Evolutionary conservation across 2,113 vertebrate genomes (phyloP), one percentile per base, ranked within the genome.

Genomic region (Sylvia atricapilla): DNA sequence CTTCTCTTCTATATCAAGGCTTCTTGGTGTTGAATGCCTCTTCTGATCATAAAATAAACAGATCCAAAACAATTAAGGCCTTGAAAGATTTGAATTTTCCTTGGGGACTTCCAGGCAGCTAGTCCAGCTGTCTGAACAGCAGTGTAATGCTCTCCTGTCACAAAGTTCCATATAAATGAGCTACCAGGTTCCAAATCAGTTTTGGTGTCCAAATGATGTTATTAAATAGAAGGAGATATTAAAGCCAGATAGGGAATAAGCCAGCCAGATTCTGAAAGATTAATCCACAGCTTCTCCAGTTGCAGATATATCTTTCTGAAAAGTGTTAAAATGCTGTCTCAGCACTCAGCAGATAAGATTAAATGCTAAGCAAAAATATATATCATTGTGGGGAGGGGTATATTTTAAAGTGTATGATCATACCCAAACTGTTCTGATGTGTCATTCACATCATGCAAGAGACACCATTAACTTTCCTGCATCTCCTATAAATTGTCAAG

Each of bases 1-100:
- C 37, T 75, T 78, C 35, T 66, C 14, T 72, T 83, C 76, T 46
- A 25, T 43, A 79, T 49, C 58, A 87, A 82, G 66, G 56, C 77
- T 91, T 94, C 80, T 94, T 37, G 47, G 84, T 60, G 27, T 16
- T 84, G 73, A 94, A 41, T 84, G 66, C 60, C 80, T 81, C 56
- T 91, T 74, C 76, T 68, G 31, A n/a, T 75, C 44, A 64, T 81
- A 78, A 92, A 96, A 89, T 68, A 92, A 75, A 60, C 76, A 92
- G 68, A 86, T 66, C 70, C 62, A 83, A 94, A 94, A 62, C 73
- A 93, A 89, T 94, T 93, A 90, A 35, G n/a, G 52, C 24, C 74
- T 78, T 95, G 69, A 97, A 97, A 95, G 93, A 80, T 81, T 84
- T 95, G 64, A 44, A 37, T 89, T 78, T 87, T 91, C 94, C 80